Conservation (phyloP, 2,888 invertebrate species). For the Ochropleura plecta region DNA sequence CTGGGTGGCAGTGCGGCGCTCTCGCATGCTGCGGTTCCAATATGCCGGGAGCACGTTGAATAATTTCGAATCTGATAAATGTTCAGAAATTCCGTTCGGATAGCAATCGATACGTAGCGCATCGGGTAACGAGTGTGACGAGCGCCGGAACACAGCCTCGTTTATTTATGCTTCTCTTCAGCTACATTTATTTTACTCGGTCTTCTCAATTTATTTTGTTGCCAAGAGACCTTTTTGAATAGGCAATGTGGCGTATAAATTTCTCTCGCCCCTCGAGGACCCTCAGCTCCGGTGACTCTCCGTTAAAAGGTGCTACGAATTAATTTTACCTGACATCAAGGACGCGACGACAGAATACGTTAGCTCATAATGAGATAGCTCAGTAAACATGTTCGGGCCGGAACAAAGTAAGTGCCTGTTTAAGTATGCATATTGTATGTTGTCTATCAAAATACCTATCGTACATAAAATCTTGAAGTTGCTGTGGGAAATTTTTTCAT, state of each 20-base stretch:
- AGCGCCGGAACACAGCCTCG: conserved; percentile 60
- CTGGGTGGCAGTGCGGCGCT: conserved; percentile 30
- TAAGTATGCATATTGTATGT: conserved; percentile 72
- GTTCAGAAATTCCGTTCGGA: conserved; percentile 64
- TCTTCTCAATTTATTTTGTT: conserved; percentile 83
- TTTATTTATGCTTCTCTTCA: conserved; percentile 73
- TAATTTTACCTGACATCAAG: conserved; percentile 87
- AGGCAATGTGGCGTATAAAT: conserved; percentile 88
- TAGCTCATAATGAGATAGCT: conserved; percentile 81
- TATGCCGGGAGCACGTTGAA: conserved; percentile 59
- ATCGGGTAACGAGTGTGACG: conserved; percentile 62
- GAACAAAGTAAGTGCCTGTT: conserved; percentile 71
- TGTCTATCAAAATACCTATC: conserved; percentile 65
- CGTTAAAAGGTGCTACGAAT: conserved; percentile 86
- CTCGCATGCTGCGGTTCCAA: conserved; percentile 60
- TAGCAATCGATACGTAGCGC: conserved; percentile 57
- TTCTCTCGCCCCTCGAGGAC: conserved; percentile 79
- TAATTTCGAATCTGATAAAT: conserved; percentile 71
- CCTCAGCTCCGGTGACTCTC: conserved; percentile 78
- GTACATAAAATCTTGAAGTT: conserved; percentile 56
- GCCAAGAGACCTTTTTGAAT: conserved; percentile 86
- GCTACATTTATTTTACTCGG: conserved; percentile 78
- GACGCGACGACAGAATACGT: conserved; percentile 80
- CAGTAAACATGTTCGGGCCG: conserved; percentile 74
- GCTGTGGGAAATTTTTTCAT: conserved; percentile 39